Evolutionary conservation across 2,797 vertebrate species (phyloP).

Genomic region (Ctenopoma multispine): DNA sequence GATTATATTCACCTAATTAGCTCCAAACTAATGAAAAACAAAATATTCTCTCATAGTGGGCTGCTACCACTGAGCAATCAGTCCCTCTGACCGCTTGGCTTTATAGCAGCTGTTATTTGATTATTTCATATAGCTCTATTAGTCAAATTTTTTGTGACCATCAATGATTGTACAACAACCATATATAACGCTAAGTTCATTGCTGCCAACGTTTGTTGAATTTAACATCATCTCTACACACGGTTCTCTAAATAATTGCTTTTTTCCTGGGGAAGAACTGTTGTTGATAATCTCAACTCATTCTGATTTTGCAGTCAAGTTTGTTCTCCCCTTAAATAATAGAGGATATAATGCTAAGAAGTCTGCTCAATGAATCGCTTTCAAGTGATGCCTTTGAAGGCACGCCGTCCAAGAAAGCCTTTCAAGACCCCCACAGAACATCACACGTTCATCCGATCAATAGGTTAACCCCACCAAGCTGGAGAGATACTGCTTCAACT

Average conservation of each 20-base stretch:
- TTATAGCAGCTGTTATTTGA: constrained; percentile 38
- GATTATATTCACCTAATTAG: constrained; percentile 77
- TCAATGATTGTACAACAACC: background rate
- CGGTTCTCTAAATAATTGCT: background rate
- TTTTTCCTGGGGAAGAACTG: background rate
- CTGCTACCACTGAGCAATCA: constrained; percentile 34
- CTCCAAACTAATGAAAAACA: constrained; percentile 59
- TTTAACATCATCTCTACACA: background rate
- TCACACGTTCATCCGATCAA: constrained; percentile 76
- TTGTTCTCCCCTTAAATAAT: constrained; percentile 55
- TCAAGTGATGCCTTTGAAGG: constrained; percentile 70
- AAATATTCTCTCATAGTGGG: constrained; percentile 27
- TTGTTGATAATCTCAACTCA: constrained; percentile 13
- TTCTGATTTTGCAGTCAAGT: background rate
- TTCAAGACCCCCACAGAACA: constrained; percentile 40
- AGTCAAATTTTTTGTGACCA: constrained; percentile 8
- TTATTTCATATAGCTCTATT: constrained; percentile 21
- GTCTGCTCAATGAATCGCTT: constrained; percentile 60
- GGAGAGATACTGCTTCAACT: constrained; percentile 33
- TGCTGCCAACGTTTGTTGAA: constrained; percentile 20
- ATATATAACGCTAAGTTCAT: constrained; percentile 1
- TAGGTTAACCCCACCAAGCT: constrained; percentile 73
- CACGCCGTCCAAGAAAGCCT: constrained; percentile 34
- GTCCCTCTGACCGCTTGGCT: constrained; percentile 44
- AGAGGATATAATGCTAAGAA: constrained; percentile 49